Evolutionary conservation across 2,113 vertebrate species (phyloP), one percentile per base, ranked within the genome.

Genomic region (Jaculus jaculus): DNA sequence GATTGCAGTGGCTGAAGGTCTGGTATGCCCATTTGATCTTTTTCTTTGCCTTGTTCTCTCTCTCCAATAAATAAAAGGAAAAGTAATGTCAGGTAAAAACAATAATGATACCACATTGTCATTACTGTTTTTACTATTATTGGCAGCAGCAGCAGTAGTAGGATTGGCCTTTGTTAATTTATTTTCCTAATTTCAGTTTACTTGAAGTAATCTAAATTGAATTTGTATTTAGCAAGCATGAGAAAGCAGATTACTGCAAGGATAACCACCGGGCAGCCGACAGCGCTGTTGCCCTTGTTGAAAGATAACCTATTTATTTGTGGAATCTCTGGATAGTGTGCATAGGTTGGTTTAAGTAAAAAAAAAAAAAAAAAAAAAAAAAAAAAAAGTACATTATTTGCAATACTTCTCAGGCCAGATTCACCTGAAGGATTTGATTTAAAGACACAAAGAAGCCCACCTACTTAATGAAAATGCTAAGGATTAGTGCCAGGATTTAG

Each of bases 401-500:
- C 24, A 95, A 0, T 54, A 28, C 80, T 94, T 89, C 69, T 32
- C 34, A 69, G n/a, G 60, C 26, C 34, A 54, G 54, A 39, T 37
- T 63, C 11, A 24, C 32, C 37, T 65, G 61, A 74, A 60, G 63
- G 93, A 65, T 51, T 18, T 61, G 68, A 78, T 16, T 21, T 87
- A 77, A 72, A 83, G 69, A 54, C 26, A 28, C 4, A 79, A 80
- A 80, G 65, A 84, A 72, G n/a, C 8, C 37, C 10, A n/a, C 12
- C 32, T 39, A n/a, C n/a, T 91, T 88, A 83, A 37, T 10, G 79
- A 80, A 96, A 91, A 85, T 0, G 0, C 84, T 81, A 69, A 85
- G 80, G 86, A 95, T 97, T 54, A 54, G 32, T 90, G 83, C 81
- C 54, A 92, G 90, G 37, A 37, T 72, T 84, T 68, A 60, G n/a